Conservation (phyloP, 2,113 vertebrate genomes). For the Dipodomys ordii region DNA sequence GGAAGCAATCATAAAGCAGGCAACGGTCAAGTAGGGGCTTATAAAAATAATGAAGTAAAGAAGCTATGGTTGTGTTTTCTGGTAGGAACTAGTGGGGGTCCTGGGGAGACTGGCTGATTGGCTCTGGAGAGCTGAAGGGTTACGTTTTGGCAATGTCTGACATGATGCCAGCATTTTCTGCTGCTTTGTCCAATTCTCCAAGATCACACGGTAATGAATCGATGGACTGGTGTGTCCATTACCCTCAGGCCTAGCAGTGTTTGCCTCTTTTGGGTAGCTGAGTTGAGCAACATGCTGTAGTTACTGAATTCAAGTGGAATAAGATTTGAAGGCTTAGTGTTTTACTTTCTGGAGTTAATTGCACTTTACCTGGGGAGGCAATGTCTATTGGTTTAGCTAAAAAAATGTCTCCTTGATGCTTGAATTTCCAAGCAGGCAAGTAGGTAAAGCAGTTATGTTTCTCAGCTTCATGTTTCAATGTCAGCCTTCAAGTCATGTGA, state of each 20-base stretch:
- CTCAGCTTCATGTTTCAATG: neutral
- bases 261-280: neutral
- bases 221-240: neutral
- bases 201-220: neutral
- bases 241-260: neutral
- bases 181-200: neutral
- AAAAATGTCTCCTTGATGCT: conserved; percentile 1
- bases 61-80: neutral
- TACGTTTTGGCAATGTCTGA: neutral
- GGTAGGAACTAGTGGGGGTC: neutral
- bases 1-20: neutral
- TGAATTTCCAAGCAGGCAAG: neutral
- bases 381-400: conserved; percentile 4
- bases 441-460: neutral
- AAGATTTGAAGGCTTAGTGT: conserved; percentile 46
- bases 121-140: neutral
- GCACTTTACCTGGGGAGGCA: conserved; percentile 16
- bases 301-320: conserved; percentile 42
- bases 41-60: neutral
- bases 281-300: conserved; percentile 28
- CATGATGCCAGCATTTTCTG: neutral
- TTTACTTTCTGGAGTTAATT: conserved; percentile 47
- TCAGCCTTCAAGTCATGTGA: neutral
- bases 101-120: neutral
- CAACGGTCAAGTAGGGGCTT: neutral